Percentiles rank a stretch among this genome's conserved stretches.
These are phyloP conservation scores for Cynopterus sphinx DNA, from an alignment of 2,797 vertebrate genomes.

Conservation along the genomic window DNA sequence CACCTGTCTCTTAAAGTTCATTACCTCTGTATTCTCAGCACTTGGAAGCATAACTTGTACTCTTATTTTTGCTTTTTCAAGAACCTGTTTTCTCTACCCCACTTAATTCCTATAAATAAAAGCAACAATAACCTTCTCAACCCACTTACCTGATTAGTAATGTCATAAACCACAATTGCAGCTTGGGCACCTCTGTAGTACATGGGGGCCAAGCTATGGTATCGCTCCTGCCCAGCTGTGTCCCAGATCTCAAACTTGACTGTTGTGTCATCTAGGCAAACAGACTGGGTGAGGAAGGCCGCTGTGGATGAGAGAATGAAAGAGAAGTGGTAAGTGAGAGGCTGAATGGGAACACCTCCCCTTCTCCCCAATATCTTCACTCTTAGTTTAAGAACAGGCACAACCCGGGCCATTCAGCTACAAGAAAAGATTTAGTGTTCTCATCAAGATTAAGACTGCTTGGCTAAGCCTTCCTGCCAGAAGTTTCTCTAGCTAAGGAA, in stretches of 20 bases:
- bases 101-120: constrained; percentile 32
- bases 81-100: constrained; percentile 22
- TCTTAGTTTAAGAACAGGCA: neutral
- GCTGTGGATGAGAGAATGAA: constrained; percentile 76
- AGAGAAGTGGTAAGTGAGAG: constrained; percentile 44
- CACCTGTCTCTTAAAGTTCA: neutral
- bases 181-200: constrained; percentile 89
- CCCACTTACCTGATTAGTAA: constrained; percentile 88
- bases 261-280: constrained; percentile 89
- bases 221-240: constrained; percentile 89
- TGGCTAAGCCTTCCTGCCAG: constrained; percentile 1
- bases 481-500: constrained; percentile 1
- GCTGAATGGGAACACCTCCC: neutral
- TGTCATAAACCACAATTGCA: constrained; percentile 90
- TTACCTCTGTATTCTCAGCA: neutral
- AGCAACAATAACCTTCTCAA: constrained; percentile 4
- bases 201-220: constrained; percentile 90
- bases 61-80: constrained; percentile 53
- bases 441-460: neutral
- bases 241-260: constrained; percentile 92
- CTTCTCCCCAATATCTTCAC: neutral
- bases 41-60: neutral
- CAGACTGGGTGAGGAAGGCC: constrained; percentile 89
- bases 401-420: neutral
- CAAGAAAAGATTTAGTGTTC: neutral